These are phyloP conservation scores for Chironomus tentans DNA, from an alignment of 2,888 invertebrate genomes.

Conservation along the genomic window DNA sequence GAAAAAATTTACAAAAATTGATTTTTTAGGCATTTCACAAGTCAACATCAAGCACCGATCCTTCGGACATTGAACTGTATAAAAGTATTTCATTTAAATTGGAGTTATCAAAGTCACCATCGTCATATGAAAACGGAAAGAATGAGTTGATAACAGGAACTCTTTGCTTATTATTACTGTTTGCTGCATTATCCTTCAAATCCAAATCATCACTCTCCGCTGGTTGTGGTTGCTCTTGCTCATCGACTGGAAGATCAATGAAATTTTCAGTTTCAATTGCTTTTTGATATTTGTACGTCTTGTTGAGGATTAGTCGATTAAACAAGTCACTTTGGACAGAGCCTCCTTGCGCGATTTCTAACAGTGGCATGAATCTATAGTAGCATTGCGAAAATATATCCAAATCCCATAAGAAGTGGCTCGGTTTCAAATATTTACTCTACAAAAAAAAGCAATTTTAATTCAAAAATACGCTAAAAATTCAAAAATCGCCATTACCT, in stretches of 20 bases:
- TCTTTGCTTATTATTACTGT: slow-evolving; percentile 14
- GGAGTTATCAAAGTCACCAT: slow-evolving; percentile 35
- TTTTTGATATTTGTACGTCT: slow-evolving; percentile 40
- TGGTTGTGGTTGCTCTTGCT: background rate
- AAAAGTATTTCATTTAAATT: slow-evolving; percentile 16
- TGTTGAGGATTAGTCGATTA: slow-evolving; percentile 39
- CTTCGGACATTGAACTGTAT: background rate
- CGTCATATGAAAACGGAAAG: slow-evolving; percentile 41
- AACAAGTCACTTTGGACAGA: slow-evolving; percentile 41
- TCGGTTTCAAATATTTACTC: slow-evolving; percentile 44
- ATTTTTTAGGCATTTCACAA: background rate
- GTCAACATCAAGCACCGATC: slow-evolving; percentile 12
- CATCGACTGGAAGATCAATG: slow-evolving; percentile 36
- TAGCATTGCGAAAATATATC: slow-evolving; percentile 84
- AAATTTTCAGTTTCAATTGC: slow-evolving; percentile 38
- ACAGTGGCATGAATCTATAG: slow-evolving; percentile 76
- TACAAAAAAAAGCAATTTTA: slow-evolving; percentile 28
- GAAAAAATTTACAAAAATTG: too few relatives aligned
- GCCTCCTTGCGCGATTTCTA: slow-evolving; percentile 51
- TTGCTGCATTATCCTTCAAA: background rate
- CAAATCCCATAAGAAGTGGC: slow-evolving; percentile 48
- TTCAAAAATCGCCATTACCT: too few relatives aligned
- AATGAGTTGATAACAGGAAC: slow-evolving; percentile 41
- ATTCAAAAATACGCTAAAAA: background rate
- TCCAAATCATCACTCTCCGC: background rate